These are phyloP conservation scores for Bergia sp. DNA, from an alignment of 92 coral and sea anemone genomes.

Conservation along the genomic window DNA sequence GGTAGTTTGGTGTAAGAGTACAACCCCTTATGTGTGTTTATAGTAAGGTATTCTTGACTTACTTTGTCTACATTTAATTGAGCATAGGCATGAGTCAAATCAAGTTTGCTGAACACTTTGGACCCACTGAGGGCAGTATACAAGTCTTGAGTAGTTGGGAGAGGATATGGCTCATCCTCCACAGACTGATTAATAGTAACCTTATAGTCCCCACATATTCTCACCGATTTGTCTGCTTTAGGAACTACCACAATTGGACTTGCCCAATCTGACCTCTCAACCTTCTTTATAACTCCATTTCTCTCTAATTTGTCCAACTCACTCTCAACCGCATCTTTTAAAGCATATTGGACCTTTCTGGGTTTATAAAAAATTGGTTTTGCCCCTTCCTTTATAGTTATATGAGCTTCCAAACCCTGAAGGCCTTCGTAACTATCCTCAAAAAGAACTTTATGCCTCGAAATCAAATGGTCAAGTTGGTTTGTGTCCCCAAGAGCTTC, in stretches of 20 bases:
- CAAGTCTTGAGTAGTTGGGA: constrained; percentile 54
- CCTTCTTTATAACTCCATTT: constrained; percentile 32
- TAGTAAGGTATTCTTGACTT: constrained; percentile 47
- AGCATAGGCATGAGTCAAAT: constrained; percentile 61
- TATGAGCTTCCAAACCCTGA: constrained; percentile 47
- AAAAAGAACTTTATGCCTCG: constrained; percentile 21
- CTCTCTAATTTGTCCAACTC: constrained; percentile 36
- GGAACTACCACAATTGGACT: constrained; percentile 60
- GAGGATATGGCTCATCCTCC: constrained; percentile 54
- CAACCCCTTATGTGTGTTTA: constrained; percentile 57
- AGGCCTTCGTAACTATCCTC: constrained; percentile 55
- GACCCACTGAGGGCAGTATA: constrained; percentile 56
- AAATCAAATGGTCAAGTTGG: constrained; percentile 22
- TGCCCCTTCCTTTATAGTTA: constrained; percentile 16
- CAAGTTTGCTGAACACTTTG: constrained; percentile 58
- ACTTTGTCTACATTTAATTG: constrained; percentile 52
- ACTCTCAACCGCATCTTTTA: constrained; percentile 25
- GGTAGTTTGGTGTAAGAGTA: constrained; percentile 59
- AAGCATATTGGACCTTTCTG: constrained; percentile 24
- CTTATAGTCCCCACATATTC: constrained; percentile 51
- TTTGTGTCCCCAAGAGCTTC: background rate
- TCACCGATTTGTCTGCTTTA: constrained; percentile 50
- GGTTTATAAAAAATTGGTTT: constrained; percentile 16
- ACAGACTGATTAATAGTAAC: constrained; percentile 46
- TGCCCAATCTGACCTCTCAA: constrained; percentile 50